Base-by-base conservation (phyloP, 2,113 vertebrate species). In the Polyodon spathula region DNA sequence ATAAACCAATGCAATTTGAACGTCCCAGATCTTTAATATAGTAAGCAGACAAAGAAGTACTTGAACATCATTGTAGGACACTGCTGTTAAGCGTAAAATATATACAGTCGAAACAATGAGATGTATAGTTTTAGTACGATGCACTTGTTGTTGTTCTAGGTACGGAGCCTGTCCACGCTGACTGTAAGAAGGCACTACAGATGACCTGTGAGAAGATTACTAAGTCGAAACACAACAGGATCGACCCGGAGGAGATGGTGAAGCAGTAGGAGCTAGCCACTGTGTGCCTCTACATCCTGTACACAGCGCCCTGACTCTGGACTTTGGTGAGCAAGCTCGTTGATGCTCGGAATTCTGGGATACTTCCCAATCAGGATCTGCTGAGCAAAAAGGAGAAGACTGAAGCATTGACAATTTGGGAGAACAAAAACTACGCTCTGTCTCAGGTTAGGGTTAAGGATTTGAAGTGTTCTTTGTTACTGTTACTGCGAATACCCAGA, bases 131-230 rank as follows among this genome's bases (percentile, higher is more conserved):
- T n/a, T n/a, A n/a, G n/a, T n/a, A n/a, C n/a, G n/a, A n/a, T 27
- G 27, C 27, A 27, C 27, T 27, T 27, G 27, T 27, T 27, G 27
- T 27, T 27, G 27, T 27, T 27, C 11, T 51, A 97, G 94, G 80
- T 46, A 15, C 78, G 10, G 85, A 87, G 54, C 90, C 93, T 0
- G 78, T 90, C 59, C 84, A 83, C 1, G 3, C 71, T 1, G 68
- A 59, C 40, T 92, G 83, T 0, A 75, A 74, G 6, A 84, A 82
- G 54, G 73, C 56, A 16, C 40, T 97, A 27, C 87, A 90, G 59
- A 85, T 97, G 60, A 76, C 86, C 0, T 98, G 91, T 91, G 94
- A 99, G 78, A 99, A 99, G 82, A 99, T 99, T 94, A 97, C 94
- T 75, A 99, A 98, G 68, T 99, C 95, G 1, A 99, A 93, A 53